Evolutionary conservation across 37 sponge, comb jelly and placozoan species (phyloP), one percentile per base, ranked within the genome.

Genomic region (Axinella damicornis): DNA sequence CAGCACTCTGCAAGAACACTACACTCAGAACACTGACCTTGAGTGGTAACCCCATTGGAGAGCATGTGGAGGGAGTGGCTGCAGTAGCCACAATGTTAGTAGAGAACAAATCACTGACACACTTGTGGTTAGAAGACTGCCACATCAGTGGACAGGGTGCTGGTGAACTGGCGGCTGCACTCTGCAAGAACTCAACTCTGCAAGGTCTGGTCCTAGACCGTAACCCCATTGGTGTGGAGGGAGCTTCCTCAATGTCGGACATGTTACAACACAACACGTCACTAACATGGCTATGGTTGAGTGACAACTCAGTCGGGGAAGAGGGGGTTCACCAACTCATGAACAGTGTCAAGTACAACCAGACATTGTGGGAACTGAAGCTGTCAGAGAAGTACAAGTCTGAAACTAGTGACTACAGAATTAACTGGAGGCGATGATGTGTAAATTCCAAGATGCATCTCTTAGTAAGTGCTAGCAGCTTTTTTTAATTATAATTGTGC

Each of bases 81-180:
- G 68, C 68, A 30, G 31, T 67, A 34, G 68, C 68, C 27, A 67
- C 31, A 67, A 67, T 67, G 31, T 31, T 67, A 67, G 9, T 33
- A 34, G 32, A 18, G 32, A 67, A 67, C 68, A 67, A 34, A 33
- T 28, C 68, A 67, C 68, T 67, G 32, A 34, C 27, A 34, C 9
- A 2, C 9, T 34, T 67, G 68, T 30, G 20, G 2, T 34, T 67
- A 19, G 33, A 2, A 30, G 32, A 34, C 33, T 67, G 68, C 46
- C 46, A 61, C 27, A 61, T 61, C 27, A 61, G 62, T 61, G 62
- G 27, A 28, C 27, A 28, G n/a, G 62, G 62, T 28, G 62, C 62
- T 28, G 12, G n/a, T 28, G 62, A 22, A 22, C 62, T 61, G 27
- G 62, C 62, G 5, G 27, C n/a, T 22, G 62, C 62, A 22, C 62